These are phyloP conservation scores for Pogonognathellus flavescens DNA, from an alignment of 1,140 invertebrate genomes.

Conservation along the genomic window DNA sequence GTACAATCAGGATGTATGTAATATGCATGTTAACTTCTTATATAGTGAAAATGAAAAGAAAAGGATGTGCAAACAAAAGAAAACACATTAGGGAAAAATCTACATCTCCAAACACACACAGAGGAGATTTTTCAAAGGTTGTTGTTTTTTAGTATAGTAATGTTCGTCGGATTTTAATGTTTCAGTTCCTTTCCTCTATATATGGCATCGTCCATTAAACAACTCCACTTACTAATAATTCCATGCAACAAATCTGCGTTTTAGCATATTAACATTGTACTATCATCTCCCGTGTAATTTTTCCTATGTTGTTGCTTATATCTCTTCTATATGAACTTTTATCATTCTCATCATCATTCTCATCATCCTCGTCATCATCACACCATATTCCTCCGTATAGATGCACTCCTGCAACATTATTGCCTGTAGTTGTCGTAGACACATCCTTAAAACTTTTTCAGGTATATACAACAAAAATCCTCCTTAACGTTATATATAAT, in stretches of 20 bases:
- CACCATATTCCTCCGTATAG: not conserved
- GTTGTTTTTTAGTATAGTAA: too few species aligned
- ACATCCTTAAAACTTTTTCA: too few species aligned
- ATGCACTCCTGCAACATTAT: not conserved
- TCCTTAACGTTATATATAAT: too few species aligned
- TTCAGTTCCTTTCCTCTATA: constrained; percentile 21
- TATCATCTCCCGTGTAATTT: too few species aligned
- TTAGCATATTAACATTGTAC: too few species aligned
- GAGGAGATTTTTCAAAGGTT: not conserved
- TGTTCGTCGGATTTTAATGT: not conserved
- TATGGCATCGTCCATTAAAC: not conserved
- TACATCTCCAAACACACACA: not conserved
- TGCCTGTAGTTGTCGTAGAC: too few species aligned
- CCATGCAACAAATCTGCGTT: too few species aligned
- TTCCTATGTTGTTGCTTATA: too few species aligned
- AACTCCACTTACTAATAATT: too few species aligned
- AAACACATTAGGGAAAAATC: constrained; percentile 5
- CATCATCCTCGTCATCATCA: constrained; percentile 2
- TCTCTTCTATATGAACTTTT: not conserved
- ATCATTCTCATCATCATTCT: constrained; percentile 5
- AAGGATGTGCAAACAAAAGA: not conserved
- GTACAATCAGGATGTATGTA: too few species aligned
- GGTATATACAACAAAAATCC: too few species aligned
- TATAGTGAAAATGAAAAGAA: not conserved
- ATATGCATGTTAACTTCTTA: too few species aligned